Percentiles rank a stretch among this genome's conserved stretches.
phyloP scores from a whole-genome alignment of 2,113 vertebrate genomes.

The Bambusicola thoracicus region DNA sequence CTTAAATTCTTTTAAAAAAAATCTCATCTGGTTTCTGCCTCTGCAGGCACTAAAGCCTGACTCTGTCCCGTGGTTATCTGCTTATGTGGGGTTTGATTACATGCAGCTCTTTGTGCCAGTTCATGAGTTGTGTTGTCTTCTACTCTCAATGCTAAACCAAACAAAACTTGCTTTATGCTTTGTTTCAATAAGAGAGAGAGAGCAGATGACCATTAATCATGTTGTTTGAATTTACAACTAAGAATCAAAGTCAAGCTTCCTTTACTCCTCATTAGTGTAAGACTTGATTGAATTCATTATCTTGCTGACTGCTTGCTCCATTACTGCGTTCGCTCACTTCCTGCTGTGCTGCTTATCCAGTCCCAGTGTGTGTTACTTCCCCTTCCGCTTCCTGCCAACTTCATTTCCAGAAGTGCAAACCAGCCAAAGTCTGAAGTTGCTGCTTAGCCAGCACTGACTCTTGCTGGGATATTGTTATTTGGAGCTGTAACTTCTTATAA shows the following conservation, averaged over 20 bases:
- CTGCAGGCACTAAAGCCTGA: not conserved
- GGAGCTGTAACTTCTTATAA: conserved; percentile 31
- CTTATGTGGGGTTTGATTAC: not conserved
- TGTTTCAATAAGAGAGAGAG: conserved; percentile 42
- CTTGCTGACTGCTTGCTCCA: not conserved
- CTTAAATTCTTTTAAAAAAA: not conserved
- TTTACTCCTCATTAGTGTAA: not conserved
- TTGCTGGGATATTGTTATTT: not conserved
- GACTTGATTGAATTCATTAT: conserved; percentile 19
- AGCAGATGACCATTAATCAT: not conserved
- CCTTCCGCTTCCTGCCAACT: conserved; percentile 58
- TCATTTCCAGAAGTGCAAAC: not conserved
- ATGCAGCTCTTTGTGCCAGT: not conserved
- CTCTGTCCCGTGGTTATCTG: not conserved
- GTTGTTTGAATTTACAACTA: conserved; percentile 26
- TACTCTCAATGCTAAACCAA: conserved; percentile 1
- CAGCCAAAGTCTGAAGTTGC: not conserved
- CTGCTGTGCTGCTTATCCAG: conserved; percentile 7
- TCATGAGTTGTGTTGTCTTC: not conserved
- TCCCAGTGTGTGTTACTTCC: conserved; percentile 23
- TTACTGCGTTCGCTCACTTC: conserved; percentile 13
- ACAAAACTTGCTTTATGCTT: conserved; percentile 9
- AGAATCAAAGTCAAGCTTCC: conserved; percentile 21
- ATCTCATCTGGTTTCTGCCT: not conserved
- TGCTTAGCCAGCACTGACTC: not conserved